Evolutionary conservation across 1,140 invertebrate species (phyloP).

Genomic region (Caenorhabditis inopinata): DNA sequence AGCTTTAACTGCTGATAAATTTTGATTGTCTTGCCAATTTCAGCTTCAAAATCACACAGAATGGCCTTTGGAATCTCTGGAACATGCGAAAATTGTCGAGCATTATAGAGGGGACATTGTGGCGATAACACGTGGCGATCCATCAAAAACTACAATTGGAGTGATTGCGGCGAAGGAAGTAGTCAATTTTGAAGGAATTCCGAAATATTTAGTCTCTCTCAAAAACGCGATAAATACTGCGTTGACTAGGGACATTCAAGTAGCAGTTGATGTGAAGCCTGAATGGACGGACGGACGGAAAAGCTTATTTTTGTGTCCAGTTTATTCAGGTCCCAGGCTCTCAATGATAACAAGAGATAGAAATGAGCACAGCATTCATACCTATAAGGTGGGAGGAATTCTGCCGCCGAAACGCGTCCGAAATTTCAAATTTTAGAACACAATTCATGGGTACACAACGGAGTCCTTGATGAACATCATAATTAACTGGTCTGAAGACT

Average conservation of each 20-base stretch:
- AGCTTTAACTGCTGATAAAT: too few species aligned
- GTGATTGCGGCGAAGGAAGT: background rate
- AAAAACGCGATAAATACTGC: background rate
- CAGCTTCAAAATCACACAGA: background rate
- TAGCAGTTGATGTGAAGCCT: background rate
- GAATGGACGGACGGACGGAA: background rate
- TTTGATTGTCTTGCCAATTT: background rate
- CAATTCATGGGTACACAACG: background rate
- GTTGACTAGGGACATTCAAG: background rate
- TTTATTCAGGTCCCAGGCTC: background rate
- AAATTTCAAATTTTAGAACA: background rate
- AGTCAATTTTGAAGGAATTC: background rate
- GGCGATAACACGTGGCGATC: background rate
- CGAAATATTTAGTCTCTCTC: background rate
- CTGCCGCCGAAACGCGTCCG: too few species aligned
- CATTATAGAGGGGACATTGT: background rate
- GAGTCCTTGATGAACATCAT: background rate
- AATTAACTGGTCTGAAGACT: background rate
- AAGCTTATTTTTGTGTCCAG: background rate
- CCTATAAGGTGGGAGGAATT: background rate
- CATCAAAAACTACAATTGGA: background rate
- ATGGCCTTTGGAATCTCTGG: background rate
- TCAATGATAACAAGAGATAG: conserved; percentile 10
- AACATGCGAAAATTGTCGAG: background rate
- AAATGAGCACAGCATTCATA: conserved; percentile 16